Percentiles rank a stretch among this genome's conserved stretches.
phyloP scores from a whole-genome alignment of 2,113 vertebrate species.

The Panthera leo region DNA sequence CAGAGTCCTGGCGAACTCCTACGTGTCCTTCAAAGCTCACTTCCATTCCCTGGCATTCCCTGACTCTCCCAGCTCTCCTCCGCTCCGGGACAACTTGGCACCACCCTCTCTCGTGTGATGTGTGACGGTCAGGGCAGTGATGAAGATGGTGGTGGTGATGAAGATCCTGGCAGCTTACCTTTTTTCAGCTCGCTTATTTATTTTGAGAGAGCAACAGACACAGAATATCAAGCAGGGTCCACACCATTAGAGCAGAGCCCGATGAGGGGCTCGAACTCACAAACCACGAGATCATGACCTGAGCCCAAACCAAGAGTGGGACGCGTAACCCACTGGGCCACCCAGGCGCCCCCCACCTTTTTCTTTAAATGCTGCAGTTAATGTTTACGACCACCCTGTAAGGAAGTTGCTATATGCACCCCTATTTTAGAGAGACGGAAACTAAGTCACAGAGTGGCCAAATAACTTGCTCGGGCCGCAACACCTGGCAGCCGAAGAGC shows the following conservation, averaged over 20 bases:
- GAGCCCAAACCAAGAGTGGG: too few relatives aligned
- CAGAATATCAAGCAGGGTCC: too few relatives aligned
- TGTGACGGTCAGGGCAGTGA: background rate
- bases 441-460: background rate
- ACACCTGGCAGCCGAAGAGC: background rate
- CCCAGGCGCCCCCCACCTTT: too few relatives aligned
- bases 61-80: background rate
- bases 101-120: background rate
- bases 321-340: too few relatives aligned
- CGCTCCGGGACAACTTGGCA: background rate
- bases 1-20: conserved; percentile 31
- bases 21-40: background rate
- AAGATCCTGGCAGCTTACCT: background rate
- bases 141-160: background rate
- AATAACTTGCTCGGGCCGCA: background rate
- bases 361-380: background rate
- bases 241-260: too few relatives aligned
- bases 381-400: background rate
- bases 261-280: too few relatives aligned
- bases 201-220: too few relatives aligned
- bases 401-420: background rate
- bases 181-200: too few relatives aligned
- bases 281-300: too few relatives aligned
- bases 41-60: background rate
- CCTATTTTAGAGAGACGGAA: background rate